Evolutionary conservation across 2,113 vertebrate species (phyloP), one percentile per base, ranked within the genome.

Genomic region (Bungarus multicinctus): DNA sequence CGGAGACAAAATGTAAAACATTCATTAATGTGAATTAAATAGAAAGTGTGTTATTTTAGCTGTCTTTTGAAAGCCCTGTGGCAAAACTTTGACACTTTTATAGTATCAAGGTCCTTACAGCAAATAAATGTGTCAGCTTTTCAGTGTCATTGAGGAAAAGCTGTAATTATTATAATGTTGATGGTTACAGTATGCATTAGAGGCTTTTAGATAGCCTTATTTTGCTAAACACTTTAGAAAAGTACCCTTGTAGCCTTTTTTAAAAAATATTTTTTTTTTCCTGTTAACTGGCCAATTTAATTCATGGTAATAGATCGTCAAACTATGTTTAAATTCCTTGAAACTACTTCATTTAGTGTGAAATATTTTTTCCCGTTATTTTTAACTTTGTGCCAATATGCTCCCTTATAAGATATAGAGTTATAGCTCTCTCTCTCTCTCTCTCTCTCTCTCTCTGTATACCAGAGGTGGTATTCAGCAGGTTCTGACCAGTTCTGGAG

Each of bases 241-340:
- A 91, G 85, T 89, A 1, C 60, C 12, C 27, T 10, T 87, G 12
- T n/a, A 93, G 81, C 74, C 30, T 64, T 91, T 64, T 30, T 64
- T n/a, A 50, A 50, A 50, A 50, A 50, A 50, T 50, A 11, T 58
- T 58, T 69, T 69, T 12, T 58, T 58, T 69, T 69, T 12, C 34
- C 53, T 50, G 34, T 92, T 86, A 90, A 90, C 45, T 11, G 74
- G 30, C 53, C 34, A 93, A 30, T 85, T 39, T 45, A 88, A 30
- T 94, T 91, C 5, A 92, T 94, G 90, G 88, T 45, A 85, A 0
- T 88, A 91, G n/a, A 87, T 43, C 0, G 52, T 57, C 86, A 86
- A 92, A 10, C 20, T 94, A 14, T 10, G 87, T 4, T 89, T 90
- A 92, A 54, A 94, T 95, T 93, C 87, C 64, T 94, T 86, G 74